These are phyloP conservation scores for Trinorchestia longiramus DNA, from an alignment of 1,140 invertebrate genomes.

Conservation along the genomic window DNA sequence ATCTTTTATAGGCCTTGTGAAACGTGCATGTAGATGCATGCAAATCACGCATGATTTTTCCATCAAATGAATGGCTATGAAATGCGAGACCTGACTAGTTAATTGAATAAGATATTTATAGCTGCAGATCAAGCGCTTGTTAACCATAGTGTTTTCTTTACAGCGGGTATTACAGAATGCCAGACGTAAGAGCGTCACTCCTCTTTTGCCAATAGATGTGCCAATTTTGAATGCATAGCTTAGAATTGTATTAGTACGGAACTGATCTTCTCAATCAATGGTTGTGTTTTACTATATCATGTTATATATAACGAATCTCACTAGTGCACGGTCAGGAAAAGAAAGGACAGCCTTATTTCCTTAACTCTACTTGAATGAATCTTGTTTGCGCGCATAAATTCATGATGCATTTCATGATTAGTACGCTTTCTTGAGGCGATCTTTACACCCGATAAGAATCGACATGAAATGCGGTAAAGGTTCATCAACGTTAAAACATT, in stretches of 20 bases:
- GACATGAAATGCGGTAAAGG: too few species aligned
- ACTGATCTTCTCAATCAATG: neutral
- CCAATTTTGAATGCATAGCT: neutral
- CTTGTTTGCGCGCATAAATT: neutral
- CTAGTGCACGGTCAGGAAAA: neutral
- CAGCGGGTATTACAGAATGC: conserved; percentile 28
- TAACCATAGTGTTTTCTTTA: conserved; percentile 16
- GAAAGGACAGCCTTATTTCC: neutral
- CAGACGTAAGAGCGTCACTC: neutral
- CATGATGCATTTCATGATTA: neutral
- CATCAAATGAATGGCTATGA: neutral
- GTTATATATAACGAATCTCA: neutral
- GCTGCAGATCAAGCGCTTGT: neutral
- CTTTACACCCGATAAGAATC: neutral
- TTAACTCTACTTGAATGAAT: neutral
- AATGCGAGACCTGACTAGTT: neutral
- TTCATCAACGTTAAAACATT: too few species aligned
- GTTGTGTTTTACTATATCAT: neutral
- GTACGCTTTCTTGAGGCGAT: neutral
- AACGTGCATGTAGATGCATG: neutral
- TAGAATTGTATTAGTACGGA: neutral
- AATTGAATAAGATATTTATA: conserved; percentile 2
- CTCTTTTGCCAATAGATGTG: conserved; percentile 16
- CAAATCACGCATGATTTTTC: neutral
- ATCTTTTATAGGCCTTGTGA: too few species aligned